A percentile compares a stretch with the other conserved stretches of the same genome.
phyloP scores from a whole-genome alignment of 2,888 invertebrate genomes.

The Octonoba sinensis region DNA sequence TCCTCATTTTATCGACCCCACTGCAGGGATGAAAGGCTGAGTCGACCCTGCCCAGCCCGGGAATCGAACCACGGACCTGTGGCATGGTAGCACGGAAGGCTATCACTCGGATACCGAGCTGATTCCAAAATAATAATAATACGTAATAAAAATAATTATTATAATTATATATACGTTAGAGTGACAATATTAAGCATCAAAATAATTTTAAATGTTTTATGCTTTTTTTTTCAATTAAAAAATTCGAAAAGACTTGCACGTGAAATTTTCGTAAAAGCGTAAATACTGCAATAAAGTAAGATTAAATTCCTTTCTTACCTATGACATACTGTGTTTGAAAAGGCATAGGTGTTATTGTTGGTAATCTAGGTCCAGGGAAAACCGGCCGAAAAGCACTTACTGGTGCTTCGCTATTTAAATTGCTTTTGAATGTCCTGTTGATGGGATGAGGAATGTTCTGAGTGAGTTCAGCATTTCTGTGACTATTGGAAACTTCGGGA shows the following conservation, averaged over 20 bases:
- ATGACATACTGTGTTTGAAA: constrained; percentile 33
- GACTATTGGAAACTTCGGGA: background rate
- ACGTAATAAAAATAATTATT: too few relatives aligned
- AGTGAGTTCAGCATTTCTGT: background rate
- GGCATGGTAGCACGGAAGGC: too few relatives aligned
- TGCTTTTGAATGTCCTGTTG: constrained; percentile 4
- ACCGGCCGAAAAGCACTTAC: constrained; percentile 52
- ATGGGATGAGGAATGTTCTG: background rate
- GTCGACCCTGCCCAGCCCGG: too few relatives aligned
- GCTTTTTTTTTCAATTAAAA: background rate
- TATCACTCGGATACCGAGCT: too few relatives aligned
- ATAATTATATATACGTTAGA: too few relatives aligned
- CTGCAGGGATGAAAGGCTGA: too few relatives aligned
- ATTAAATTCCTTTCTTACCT: constrained; percentile 15
- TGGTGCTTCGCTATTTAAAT: constrained; percentile 11
- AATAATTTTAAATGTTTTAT: too few relatives aligned
- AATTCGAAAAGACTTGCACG: background rate
- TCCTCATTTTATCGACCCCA: too few relatives aligned
- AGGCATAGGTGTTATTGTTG: constrained; percentile 10
- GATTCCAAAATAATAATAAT: too few relatives aligned
- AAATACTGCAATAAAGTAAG: background rate
- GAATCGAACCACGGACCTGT: too few relatives aligned
- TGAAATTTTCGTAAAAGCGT: background rate
- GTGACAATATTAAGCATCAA: too few relatives aligned
- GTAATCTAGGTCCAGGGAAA: constrained; percentile 47